Conservation (phyloP, 2,888 invertebrate genomes). For the Polydesmus complanatus region DNA sequence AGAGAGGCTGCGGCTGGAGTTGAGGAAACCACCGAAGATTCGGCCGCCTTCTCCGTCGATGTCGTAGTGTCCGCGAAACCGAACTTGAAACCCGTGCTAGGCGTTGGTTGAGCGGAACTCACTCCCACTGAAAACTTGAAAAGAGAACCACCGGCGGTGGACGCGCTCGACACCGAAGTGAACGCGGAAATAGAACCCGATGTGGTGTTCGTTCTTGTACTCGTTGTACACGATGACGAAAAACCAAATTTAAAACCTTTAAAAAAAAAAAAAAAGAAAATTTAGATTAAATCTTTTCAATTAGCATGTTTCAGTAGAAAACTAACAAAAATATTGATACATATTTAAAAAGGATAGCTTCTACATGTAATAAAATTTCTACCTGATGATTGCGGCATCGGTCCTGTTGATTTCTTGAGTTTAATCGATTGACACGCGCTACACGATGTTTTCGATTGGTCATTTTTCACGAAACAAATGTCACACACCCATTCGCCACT, state of each 20-base stretch:
- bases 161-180: too few relatives aligned
- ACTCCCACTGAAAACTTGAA: too few relatives aligned
- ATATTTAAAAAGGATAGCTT: neutral
- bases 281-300: neutral
- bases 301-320: too few relatives aligned
- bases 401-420: conserved; percentile 26
- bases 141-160: too few relatives aligned
- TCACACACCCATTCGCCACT: conserved; percentile 28
- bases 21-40: neutral
- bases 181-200: too few relatives aligned
- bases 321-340: neutral
- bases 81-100: conserved; percentile 2
- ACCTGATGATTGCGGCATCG: neutral
- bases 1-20: neutral
- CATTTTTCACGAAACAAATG: conserved; percentile 27
- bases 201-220: too few relatives aligned
- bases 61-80: neutral
- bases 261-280: neutral
- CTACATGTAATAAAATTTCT: neutral
- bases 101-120: too few relatives aligned
- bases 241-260: conserved; percentile 8
- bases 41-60: neutral
- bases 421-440: conserved; percentile 26
- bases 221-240: too few relatives aligned
- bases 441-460: conserved; percentile 24